Base-by-base conservation (phyloP, 2,888 invertebrate species). In the Yponomeuta cagnagella region DNA sequence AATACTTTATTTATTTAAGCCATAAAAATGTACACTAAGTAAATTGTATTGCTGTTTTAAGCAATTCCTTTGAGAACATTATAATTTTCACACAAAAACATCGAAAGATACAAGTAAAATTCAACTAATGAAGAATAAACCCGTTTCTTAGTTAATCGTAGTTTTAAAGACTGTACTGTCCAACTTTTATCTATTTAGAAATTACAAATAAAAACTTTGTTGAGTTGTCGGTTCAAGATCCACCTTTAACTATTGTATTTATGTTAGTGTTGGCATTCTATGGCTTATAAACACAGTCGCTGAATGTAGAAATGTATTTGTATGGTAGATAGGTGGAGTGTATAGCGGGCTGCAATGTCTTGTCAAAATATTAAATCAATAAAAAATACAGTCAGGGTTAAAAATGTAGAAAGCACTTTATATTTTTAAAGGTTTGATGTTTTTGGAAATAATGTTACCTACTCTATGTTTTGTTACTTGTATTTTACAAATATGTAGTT, bases 221-320 rank as follows among this genome's bases (percentile, higher is more conserved):
- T 65, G 30, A 31, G 65, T 30, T 65, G 30, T 65, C n/a, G 10
- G 10, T 65, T 65, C 6, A 65, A 76, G 77, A 76, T 78, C 77
- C 74, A 77, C 77, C 76, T 76, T 76, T 71, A 74, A 74, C 72
- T 72, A 58, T 69, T 70, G 73, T 76, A 74, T 75, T 79, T 78
- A 80, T 82, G 72, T 83, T 82, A 86, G 81, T 82, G 85, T 87
- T 86, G 85, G 82, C 81, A 84, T 82, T 79, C 78, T 80, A 80
- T 80, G 86, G 89, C 86, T 88, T 83, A 84, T 87, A 84, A 85
- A 88, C 86, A 87, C 85, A 80, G 83, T 85, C 82, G 88, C 88
- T 86, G 83, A 83, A 75, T 79, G 84, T 89, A 89, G 89, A 79
- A 58, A 76, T 80, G 84, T 88, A 86, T 83, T 81, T 80, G 82